Conservation (phyloP, 2,113 vertebrate species). For the Morone chrysops region DNA sequence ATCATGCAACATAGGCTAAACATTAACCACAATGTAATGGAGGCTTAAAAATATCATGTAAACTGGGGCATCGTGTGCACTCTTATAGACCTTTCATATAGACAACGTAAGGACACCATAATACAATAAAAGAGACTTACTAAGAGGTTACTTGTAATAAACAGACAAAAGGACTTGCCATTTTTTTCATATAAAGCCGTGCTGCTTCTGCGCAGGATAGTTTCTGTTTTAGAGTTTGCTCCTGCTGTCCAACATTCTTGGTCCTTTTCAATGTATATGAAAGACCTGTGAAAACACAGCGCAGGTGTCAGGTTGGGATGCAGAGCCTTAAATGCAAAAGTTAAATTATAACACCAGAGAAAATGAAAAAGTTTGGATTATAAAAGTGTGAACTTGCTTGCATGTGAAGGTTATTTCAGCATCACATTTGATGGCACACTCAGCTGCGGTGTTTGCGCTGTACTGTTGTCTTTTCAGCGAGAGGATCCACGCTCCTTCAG, state of each 20-base stretch:
- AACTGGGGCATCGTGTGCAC: not conserved
- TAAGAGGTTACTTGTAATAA: too few species aligned
- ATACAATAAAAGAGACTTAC: not conserved
- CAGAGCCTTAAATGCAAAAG: not conserved
- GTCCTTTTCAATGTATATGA: slow-evolving; percentile 82
- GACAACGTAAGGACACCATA: not conserved
- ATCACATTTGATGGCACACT: slow-evolving; percentile 80
- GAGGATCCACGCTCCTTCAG: slow-evolving; percentile 82
- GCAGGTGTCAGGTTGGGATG: not conserved
- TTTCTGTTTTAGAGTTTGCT: slow-evolving; percentile 81
- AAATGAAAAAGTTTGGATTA: not conserved
- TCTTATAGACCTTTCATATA: not conserved
- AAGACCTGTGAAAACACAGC: slow-evolving; percentile 72
- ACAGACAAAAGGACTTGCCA: slow-evolving; percentile 45
- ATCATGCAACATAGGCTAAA: slow-evolving; percentile 14
- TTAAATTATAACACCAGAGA: not conserved
- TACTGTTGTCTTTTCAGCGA: slow-evolving; percentile 64
- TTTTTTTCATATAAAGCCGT: slow-evolving; percentile 81
- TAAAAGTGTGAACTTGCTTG: slow-evolving; percentile 64
- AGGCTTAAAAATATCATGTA: slow-evolving; percentile 1
- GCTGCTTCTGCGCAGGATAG: slow-evolving; percentile 65
- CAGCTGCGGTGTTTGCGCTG: slow-evolving; percentile 31
- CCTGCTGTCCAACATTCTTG: slow-evolving; percentile 79
- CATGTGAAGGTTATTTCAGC: slow-evolving; percentile 78
- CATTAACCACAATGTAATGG: slow-evolving; percentile 17